Conservation (phyloP, 2,113 vertebrate genomes). For the Syrmaticus mikado region DNA sequence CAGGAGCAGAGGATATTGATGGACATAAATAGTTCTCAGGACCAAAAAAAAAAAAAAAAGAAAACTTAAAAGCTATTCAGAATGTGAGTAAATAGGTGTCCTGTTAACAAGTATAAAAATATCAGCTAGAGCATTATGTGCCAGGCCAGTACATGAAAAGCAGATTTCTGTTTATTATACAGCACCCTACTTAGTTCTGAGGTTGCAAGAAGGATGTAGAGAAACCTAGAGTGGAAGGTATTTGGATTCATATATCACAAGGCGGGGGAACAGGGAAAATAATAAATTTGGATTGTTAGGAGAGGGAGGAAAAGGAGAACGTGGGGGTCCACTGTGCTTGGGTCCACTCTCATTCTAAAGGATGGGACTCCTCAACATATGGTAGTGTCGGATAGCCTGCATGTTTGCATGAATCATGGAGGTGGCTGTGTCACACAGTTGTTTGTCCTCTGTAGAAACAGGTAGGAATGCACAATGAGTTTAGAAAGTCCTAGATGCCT, state of each 20-base stretch:
- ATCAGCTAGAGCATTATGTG: neutral
- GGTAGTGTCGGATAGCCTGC: rapidly evolving
- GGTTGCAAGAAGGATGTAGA: neutral
- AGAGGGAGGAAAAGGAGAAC: neutral
- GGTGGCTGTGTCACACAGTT: neutral
- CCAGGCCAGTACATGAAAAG: neutral
- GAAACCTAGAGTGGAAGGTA: neutral
- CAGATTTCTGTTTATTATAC: neutral
- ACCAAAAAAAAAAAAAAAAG: neutral
- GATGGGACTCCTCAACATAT: neutral
- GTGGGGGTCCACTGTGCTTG: rapidly evolving
- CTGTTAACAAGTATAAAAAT: neutral
- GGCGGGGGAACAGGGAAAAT: neutral
- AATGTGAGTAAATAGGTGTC: neutral
- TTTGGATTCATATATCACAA: neutral
- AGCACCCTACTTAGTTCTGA: neutral
- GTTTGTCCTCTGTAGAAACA: rapidly evolving
- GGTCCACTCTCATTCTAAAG: neutral
- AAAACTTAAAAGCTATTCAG: neutral
- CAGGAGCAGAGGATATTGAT: neutral
- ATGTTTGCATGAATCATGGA: neutral
- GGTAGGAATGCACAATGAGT: neutral
- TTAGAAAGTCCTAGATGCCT: neutral
- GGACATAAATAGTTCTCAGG: neutral
- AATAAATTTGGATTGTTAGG: neutral